A percentile compares a stretch with the other conserved stretches of the same genome.
phyloP scores from a whole-genome alignment of 2,113 vertebrate genomes.

The Ondatra zibethicus region DNA sequence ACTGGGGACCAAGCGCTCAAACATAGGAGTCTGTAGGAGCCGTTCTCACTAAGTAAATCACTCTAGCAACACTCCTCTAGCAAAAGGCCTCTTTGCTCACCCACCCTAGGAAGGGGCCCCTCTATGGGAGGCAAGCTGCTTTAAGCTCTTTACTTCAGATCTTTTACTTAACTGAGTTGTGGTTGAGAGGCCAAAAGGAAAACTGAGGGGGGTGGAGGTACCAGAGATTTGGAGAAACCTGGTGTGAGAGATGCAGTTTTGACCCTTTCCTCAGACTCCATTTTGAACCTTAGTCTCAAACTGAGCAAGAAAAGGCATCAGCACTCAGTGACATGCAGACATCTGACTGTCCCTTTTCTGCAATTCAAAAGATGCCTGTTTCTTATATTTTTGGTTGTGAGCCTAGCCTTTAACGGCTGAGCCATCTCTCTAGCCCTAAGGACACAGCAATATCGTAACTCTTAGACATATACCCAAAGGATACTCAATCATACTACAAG shows the following conservation, averaged over 20 bases:
- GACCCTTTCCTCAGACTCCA: too few species aligned
- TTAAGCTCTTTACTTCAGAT: not conserved
- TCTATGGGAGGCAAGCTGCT: not conserved
- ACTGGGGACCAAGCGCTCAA: not conserved
- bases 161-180: not conserved
- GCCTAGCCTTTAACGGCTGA: too few species aligned
- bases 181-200: not conserved
- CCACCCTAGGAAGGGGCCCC: not conserved
- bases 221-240: not conserved
- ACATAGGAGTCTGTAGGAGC: not conserved
- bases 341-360: not conserved
- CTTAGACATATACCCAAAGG: too few species aligned
- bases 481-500: too few species aligned
- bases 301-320: not conserved
- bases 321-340: not conserved
- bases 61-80: not conserved
- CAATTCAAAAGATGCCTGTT: not conserved
- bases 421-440: too few species aligned
- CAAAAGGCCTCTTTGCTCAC: fast-evolving
- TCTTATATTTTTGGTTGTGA: too few species aligned
- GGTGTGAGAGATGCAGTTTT: too few species aligned
- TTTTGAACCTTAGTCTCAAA: not conserved
- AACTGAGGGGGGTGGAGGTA: not conserved
- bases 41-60: too few species aligned
- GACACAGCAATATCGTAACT: too few species aligned